Conservation (phyloP, 64 coral and sea anemone genomes). For the Pocillopora verrucosa region DNA sequence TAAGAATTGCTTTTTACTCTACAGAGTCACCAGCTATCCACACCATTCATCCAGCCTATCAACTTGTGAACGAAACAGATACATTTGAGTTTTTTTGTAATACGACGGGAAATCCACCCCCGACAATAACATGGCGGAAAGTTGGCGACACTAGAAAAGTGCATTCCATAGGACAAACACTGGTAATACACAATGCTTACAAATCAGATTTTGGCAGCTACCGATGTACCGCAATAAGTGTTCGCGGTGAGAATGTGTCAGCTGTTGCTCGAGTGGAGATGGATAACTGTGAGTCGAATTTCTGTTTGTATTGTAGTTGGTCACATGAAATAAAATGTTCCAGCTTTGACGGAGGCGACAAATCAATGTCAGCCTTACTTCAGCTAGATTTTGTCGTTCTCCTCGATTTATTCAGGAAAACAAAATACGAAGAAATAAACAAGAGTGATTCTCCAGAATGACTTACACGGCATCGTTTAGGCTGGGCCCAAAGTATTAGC, state of each 20-base stretch:
- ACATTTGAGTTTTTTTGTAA: slow-evolving; percentile 66
- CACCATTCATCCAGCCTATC: slow-evolving; percentile 32
- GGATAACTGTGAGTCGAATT: slow-evolving; percentile 4
- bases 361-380: no score
- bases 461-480: no score
- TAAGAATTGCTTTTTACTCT: background rate
- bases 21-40: slow-evolving; percentile 56
- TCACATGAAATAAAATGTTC: no score
- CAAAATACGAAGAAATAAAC: no score
- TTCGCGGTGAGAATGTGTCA: slow-evolving; percentile 23
- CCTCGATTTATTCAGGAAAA: no score
- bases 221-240: slow-evolving; percentile 57
- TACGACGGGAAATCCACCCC: slow-evolving; percentile 66
- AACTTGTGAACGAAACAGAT: slow-evolving; percentile 59
- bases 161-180: background rate
- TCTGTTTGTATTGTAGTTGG: no score
- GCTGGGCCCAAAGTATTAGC: no score
- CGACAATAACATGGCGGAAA: slow-evolving; percentile 51
- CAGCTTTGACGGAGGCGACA: no score
- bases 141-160: slow-evolving; percentile 2
- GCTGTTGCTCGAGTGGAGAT: background rate
- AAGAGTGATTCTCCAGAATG: no score
- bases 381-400: no score
- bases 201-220: slow-evolving; percentile 54
- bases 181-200: slow-evolving; percentile 21